Evolutionary conservation across 2,888 invertebrate genomes (phyloP), one percentile per base, ranked within the genome.

Genomic region (Ferdinandea cuprea): DNA sequence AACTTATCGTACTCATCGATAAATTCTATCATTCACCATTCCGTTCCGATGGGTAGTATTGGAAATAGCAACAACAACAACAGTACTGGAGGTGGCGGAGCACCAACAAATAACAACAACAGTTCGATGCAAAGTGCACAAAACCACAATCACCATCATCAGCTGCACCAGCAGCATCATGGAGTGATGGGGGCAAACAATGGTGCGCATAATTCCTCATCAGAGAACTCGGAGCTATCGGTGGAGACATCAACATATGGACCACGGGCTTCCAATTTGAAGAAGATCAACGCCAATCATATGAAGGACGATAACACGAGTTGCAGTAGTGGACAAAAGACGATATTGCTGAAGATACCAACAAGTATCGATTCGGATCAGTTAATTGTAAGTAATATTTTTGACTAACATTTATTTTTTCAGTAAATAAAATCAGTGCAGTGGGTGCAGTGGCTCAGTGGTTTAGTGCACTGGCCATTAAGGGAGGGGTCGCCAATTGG

Each of bases 181-280:
- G 85, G 83, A n/a, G 86, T 86, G 35, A 85, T 86, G 40, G 56
- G 72, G 40, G 58, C 56, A 48, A 76, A 85, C 78, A 61, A 86
- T 86, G 86, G 78, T 65, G 54, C 86, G 0, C 87, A 88, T 77
- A 88, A 87, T 79, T 91, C 91, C 13, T 91, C 91, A 21, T 90
- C 91, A 2, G 91, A 91, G 56, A 91, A 90, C 76, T 91, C 91
- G 0, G 91, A 90, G 54, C 87, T 89, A 54, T 91, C 90, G 17
- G 37, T 88, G 58, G 89, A 89, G 86, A 87, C 73, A 85, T 85
- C 9, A 69, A 72, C 52, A 52, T 71, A 61, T 30, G 66, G 40
- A 15, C 68, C 48, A 50, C 78, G 2, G 87, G 90, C 42, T 86
- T 88, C 88, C 1, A 90, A 88, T 71, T 85, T 89, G 32, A 90